Percentiles rank a stretch among this genome's conserved stretches.
These are phyloP conservation scores for Parus major DNA, from an alignment of 2,113 vertebrate species.

Conservation along the genomic window DNA sequence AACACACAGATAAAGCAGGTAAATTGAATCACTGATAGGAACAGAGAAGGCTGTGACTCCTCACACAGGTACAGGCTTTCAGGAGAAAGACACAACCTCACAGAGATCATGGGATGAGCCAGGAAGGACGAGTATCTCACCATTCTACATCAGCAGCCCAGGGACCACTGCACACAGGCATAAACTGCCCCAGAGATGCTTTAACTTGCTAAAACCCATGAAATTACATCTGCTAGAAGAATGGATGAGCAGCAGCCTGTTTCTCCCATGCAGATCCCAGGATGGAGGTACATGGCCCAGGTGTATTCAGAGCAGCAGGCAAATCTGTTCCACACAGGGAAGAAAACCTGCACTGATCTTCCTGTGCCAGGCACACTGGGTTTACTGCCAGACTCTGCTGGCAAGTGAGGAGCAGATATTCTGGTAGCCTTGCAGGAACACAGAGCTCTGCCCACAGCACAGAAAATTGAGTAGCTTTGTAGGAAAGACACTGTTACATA, in stretches of 20 bases:
- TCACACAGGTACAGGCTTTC: background rate
- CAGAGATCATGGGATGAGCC: background rate
- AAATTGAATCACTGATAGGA: background rate
- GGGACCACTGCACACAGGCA: background rate
- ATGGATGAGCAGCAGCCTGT: background rate
- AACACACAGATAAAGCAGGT: background rate
- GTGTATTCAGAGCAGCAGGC: background rate
- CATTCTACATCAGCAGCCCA: background rate
- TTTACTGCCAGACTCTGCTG: background rate
- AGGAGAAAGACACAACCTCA: background rate
- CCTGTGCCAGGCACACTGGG: background rate
- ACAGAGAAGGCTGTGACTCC: background rate
- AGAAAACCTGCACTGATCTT: background rate
- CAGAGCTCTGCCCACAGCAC: background rate
- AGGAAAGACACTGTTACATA: background rate
- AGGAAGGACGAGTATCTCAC: background rate
- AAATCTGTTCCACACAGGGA: background rate
- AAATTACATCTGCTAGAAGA: background rate
- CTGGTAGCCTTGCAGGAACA: slow-evolving; percentile 20
- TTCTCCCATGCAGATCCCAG: background rate
- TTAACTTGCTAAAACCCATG: background rate
- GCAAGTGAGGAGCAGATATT: slow-evolving; percentile 16
- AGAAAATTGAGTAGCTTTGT: background rate
- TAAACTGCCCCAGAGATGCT: background rate
- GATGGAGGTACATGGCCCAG: background rate